A percentile compares a stretch with the other conserved stretches of the same genome.
phyloP scores from a whole-genome alignment of 2,888 invertebrate species.

The Drosophila falleni region DNA sequence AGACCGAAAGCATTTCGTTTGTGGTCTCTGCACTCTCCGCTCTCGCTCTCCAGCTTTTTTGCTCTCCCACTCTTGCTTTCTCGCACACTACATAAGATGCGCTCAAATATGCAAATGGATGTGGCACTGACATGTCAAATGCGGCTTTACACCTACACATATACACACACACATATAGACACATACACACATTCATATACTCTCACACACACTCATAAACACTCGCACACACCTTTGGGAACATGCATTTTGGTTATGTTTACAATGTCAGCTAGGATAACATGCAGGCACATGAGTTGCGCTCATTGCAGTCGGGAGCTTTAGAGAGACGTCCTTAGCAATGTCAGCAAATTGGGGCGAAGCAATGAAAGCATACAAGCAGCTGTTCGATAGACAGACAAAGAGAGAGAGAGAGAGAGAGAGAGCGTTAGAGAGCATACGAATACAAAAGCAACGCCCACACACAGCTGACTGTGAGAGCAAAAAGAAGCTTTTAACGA shows the following conservation, averaged over 20 bases:
- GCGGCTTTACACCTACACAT: constrained; percentile 65
- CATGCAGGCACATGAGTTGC: constrained; percentile 51
- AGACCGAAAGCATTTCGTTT: constrained; percentile 45
- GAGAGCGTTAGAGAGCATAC: constrained; percentile 1
- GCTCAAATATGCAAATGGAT: constrained; percentile 77
- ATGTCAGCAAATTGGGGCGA: constrained; percentile 73
- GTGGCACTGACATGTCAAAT: constrained; percentile 69
- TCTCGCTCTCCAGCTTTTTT: constrained; percentile 2
- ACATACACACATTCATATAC: constrained; percentile 50
- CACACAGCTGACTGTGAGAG: constrained; percentile 51
- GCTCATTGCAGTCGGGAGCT: constrained; percentile 52
- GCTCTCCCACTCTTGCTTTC: constrained; percentile 4
- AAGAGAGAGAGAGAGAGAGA: constrained; percentile 3
- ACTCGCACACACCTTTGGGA: constrained; percentile 62
- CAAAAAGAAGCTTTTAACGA: constrained; percentile 44
- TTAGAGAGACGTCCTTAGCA: constrained; percentile 60
- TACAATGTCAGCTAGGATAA: constrained; percentile 79
- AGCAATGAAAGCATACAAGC: constrained; percentile 48
- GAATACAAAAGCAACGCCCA: constrained; percentile 49
- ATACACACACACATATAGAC: constrained; percentile 20
- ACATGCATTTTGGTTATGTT: constrained; percentile 79
- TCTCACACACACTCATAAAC: constrained; percentile 34
- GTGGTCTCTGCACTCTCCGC: constrained; percentile 13
- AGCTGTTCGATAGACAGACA: constrained; percentile 60
- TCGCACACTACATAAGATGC: constrained; percentile 50